These are phyloP conservation scores for Heliothis virescens DNA, from an alignment of 1,140 invertebrate genomes.

Conservation along the genomic window DNA sequence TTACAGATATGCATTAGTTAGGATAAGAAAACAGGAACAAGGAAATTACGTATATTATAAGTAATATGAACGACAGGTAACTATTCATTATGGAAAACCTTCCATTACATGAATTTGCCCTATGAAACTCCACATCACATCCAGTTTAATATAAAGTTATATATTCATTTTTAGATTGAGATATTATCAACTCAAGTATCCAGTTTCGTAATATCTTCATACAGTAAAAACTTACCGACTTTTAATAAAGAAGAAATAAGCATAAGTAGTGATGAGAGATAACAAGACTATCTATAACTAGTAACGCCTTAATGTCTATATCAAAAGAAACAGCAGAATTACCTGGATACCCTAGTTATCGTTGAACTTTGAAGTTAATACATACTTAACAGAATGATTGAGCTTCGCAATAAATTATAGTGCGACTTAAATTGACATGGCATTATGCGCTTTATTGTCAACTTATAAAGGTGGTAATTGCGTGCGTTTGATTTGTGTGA, in stretches of 20 bases:
- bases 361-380: constrained; percentile 41
- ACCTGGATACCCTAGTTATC: constrained; percentile 12
- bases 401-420: constrained; percentile 1
- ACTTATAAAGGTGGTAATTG: not conserved
- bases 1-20: too few species aligned
- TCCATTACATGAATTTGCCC: too few species aligned
- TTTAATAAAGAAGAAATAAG: not conserved
- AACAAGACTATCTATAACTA: not conserved
- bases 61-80: not conserved
- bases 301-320: constrained; percentile 22
- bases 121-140: not conserved
- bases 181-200: not conserved
- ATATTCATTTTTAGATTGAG: not conserved
- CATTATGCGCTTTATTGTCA: not conserved
- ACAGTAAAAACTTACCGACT: not conserved
- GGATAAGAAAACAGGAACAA: too few species aligned
- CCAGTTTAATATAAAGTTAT: not conserved
- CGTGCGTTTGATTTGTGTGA: not conserved
- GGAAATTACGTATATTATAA: too few species aligned
- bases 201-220: not conserved
- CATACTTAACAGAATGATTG: constrained; percentile 15
- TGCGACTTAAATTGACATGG: not conserved
- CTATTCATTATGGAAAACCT: not conserved
- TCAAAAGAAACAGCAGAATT: constrained; percentile 23
- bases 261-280: not conserved